These are phyloP conservation scores for Parnassius smintheus DNA, from an alignment of 2,888 invertebrate genomes.

Conservation along the genomic window DNA sequence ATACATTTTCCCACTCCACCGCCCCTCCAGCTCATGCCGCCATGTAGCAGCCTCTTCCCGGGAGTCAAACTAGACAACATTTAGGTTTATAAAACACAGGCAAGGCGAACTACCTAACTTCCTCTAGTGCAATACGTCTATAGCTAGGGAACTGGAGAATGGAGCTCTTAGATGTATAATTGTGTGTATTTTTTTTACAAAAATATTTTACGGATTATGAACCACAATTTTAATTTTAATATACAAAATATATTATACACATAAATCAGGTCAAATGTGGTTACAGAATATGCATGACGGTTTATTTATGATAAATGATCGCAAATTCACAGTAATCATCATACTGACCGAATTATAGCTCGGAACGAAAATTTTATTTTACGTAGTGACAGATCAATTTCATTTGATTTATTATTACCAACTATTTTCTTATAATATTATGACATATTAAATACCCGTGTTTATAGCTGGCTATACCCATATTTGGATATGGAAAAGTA, in stretches of 20 bases:
- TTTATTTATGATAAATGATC: constrained; percentile 23
- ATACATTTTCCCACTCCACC: too few relatives aligned
- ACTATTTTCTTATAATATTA: neutral
- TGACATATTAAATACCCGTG: neutral
- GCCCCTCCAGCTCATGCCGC: too few relatives aligned
- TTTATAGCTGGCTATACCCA: neutral
- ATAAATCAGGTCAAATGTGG: constrained; percentile 1
- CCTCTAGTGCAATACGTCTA: neutral
- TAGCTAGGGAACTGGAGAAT: neutral
- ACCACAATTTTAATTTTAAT: too few relatives aligned
- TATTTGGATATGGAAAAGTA: neutral
- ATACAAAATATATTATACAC: too few relatives aligned
- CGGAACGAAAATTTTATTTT: constrained; percentile 22
- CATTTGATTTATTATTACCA: constrained; percentile 47
- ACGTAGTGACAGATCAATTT: constrained; percentile 50
- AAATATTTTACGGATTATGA: constrained; percentile 7
- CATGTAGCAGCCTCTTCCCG: too few relatives aligned
- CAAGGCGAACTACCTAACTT: too few relatives aligned
- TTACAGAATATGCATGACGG: constrained; percentile 19
- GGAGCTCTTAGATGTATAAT: neutral
- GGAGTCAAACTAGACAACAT: too few relatives aligned
- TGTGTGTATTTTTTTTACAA: neutral
- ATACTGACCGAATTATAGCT: constrained; percentile 12
- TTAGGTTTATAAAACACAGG: too few relatives aligned
- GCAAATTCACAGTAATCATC: constrained; percentile 22